Evolutionary conservation across 2,888 invertebrate species (phyloP), one percentile per base, ranked within the genome.

Genomic region (Diplolepis rosae): DNA sequence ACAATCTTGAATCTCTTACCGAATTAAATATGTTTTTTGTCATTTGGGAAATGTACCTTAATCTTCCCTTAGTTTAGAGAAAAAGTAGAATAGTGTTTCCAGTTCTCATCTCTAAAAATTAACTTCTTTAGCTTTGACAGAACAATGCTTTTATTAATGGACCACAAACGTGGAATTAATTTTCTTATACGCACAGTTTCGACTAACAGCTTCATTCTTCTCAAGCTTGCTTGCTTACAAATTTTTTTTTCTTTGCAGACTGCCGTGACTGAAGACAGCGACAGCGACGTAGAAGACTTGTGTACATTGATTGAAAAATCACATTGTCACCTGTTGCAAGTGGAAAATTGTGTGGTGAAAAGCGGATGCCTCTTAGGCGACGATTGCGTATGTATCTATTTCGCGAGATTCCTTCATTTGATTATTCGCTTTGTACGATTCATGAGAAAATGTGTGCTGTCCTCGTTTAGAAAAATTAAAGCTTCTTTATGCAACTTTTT

Each of bases 241-340:
- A 27, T 24, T 61, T n/a, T 27, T 61, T 61, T 39, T 48, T 48
- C 22, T 22, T 61, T 61, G 9, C 61, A 61, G 61, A 27, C 27
- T 61, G 39, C 83, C 15, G 85, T 84, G 51, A 84, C 87, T 35
- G 87, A 87, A 69, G 88, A 88, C 66, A 92, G 93, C 65, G 94
- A 94, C 82, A 93, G 93, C 69, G 94, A 94, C 82, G 87, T 91
- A 39, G 94, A 94, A 77, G 93, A 93, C 76, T 89, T 93, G 42
- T 91, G 92, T 65, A 90, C 93, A 80, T 89, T 94, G 39, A 89
- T 94, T 66, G 91, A 92, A 56, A 91, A 92, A 71, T 93, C 94
- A 27, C 90, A 91, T 77, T 89, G 91, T 72, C 93, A 93, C 85
- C 88, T 94, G 77, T 90, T 90, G 68, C 90, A 91, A 69, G 91